Conservation (phyloP, 1,140 invertebrate species). For the Panonychus citri region DNA sequence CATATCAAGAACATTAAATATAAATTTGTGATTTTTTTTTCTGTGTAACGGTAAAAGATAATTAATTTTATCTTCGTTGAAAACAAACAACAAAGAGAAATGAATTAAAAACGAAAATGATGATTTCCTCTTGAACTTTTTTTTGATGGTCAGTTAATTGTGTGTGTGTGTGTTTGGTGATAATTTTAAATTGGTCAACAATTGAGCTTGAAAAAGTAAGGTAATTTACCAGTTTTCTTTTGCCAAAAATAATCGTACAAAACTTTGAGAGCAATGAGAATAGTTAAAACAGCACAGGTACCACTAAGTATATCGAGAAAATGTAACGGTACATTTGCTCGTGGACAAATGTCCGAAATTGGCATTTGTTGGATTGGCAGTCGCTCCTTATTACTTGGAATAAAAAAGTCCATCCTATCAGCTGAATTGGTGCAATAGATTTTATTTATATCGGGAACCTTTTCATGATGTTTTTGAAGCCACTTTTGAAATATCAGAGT, state of each 20-base stretch:
- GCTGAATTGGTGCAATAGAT: background rate
- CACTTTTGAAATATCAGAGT: slow-evolving; percentile 6
- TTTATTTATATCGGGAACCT: background rate
- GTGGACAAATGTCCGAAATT: background rate
- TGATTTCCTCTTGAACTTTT: no score
- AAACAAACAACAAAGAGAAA: no score
- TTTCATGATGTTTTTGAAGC: slow-evolving; percentile 5
- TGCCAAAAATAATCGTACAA: slow-evolving; percentile 14
- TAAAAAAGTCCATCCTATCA: background rate
- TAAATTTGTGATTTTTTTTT: no score
- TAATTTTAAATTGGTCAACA: no score
- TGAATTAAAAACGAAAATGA: no score
- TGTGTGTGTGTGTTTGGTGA: no score
- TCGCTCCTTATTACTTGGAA: background rate
- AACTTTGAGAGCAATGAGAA: slow-evolving; percentile 12
- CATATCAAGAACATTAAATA: no score
- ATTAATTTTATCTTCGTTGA: no score
- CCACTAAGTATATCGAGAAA: slow-evolving; percentile 13
- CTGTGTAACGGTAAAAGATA: no score
- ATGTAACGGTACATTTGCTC: slow-evolving; percentile 4
- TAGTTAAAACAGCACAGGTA: slow-evolving; percentile 3
- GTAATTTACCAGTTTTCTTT: slow-evolving; percentile 14
- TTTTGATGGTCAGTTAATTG: no score
- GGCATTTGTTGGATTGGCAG: background rate
- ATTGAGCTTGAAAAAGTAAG: slow-evolving; percentile 13